Conservation (phyloP, 2,113 vertebrate genomes). For the Galeopterus variegatus region DNA sequence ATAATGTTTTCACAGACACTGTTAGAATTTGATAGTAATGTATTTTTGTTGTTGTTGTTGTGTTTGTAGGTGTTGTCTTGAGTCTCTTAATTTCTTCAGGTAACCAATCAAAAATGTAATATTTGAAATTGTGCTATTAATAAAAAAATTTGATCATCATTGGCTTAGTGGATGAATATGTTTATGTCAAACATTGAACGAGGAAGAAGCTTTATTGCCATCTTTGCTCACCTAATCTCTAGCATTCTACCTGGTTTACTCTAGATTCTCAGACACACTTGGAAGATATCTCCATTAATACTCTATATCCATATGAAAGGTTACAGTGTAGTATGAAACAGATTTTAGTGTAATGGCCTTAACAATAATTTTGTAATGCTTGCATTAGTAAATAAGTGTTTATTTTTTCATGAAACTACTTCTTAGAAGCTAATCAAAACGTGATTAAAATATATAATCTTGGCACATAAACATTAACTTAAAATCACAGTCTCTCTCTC, state of each 20-base stretch:
- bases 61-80: not conserved
- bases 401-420: not conserved
- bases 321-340: not conserved
- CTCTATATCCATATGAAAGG: not conserved
- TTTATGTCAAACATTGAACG: not conserved
- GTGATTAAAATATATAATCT: not conserved
- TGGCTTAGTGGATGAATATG: not conserved
- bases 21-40: not conserved
- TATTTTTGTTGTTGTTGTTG: not conserved
- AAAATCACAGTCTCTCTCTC: not conserved
- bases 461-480: not conserved
- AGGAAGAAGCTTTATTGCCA: not conserved
- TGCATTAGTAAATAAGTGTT: not conserved
- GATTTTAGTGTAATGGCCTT: not conserved
- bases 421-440: not conserved
- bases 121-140: not conserved
- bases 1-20: not conserved
- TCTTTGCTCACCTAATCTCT: not conserved
- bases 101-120: not conserved
- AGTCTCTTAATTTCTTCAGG: not conserved
- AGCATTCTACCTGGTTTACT: not conserved
- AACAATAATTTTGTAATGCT: not conserved
- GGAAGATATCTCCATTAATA: not conserved
- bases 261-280: not conserved
- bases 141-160: not conserved